Evolutionary conservation across 2,113 vertebrate genomes (phyloP).

Genomic region (Dascyllus trimaculatus): DNA sequence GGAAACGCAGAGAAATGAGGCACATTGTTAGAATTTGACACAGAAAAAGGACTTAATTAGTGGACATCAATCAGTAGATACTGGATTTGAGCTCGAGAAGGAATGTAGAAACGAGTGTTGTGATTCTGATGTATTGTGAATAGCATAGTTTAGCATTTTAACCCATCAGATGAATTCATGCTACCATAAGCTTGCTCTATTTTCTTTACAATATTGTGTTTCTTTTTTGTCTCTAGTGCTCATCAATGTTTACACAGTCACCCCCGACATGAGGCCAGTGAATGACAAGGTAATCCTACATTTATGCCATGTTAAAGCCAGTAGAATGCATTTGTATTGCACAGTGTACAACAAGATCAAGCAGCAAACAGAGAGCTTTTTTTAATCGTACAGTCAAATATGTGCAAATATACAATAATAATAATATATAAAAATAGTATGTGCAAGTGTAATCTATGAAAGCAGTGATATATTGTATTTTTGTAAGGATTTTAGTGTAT

Average conservation of each 20-base stretch:
- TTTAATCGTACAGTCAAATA: too few species aligned
- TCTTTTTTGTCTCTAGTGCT: constrained; percentile 83
- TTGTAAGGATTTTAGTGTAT: too few species aligned
- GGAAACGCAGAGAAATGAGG: constrained; percentile 28
- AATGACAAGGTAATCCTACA: constrained; percentile 87
- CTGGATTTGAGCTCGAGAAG: not conserved
- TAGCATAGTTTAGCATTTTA: not conserved
- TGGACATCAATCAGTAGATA: constrained; percentile 10
- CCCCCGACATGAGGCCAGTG: constrained; percentile 89
- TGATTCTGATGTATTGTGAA: not conserved
- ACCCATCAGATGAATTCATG: not conserved
- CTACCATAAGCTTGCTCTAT: not conserved
- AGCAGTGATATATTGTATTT: too few species aligned
- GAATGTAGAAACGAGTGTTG: not conserved
- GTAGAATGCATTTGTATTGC: not conserved
- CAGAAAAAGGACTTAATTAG: not conserved
- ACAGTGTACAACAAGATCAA: too few species aligned
- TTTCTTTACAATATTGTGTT: constrained; percentile 13
- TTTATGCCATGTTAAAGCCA: not conserved
- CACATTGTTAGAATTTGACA: not conserved
- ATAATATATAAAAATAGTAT: too few species aligned
- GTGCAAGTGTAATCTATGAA: too few species aligned
- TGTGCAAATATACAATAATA: too few species aligned
- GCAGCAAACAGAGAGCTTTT: too few species aligned
- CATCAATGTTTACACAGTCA: constrained; percentile 90